phyloP scores from a whole-genome alignment of 2,797 vertebrate genomes.

The Etheostoma nigrum region DNA sequence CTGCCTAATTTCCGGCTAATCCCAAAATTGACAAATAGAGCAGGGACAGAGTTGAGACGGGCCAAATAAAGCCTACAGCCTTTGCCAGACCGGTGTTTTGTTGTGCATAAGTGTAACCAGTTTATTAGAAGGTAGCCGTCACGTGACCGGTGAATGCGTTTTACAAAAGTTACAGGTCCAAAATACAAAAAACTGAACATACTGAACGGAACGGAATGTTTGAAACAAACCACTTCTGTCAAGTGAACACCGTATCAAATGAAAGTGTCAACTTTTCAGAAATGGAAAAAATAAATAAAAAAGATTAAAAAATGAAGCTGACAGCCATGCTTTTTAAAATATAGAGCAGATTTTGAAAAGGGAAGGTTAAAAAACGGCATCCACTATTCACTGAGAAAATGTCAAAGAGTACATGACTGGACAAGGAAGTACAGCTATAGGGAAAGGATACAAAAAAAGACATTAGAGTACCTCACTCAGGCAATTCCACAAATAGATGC shows the following conservation, averaged over 20 bases:
- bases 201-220: not conserved
- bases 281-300: not conserved
- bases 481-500: constrained; percentile 48
- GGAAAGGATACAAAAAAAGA: constrained; percentile 13
- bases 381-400: constrained; percentile 33
- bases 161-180: not conserved
- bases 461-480: constrained; percentile 16
- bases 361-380: not conserved
- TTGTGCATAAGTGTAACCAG: too few relatives aligned
- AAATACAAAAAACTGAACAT: not conserved
- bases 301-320: constrained; percentile 5
- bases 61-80: too few relatives aligned
- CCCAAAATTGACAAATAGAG: too few relatives aligned
- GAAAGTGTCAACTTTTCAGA: constrained; percentile 29
- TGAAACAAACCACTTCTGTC: constrained; percentile 15
- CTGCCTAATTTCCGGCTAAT: too few relatives aligned
- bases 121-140: too few relatives aligned
- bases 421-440: constrained; percentile 17
- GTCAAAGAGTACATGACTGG: constrained; percentile 31
- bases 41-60: too few relatives aligned
- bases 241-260: constrained; percentile 1
- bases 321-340: constrained; percentile 20
- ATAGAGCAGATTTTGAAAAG: constrained; percentile 36
- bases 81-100: too few relatives aligned
- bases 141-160: too few relatives aligned